Conservation (phyloP, 2,797 vertebrate genomes). For the Catostomus latipinnis region DNA sequence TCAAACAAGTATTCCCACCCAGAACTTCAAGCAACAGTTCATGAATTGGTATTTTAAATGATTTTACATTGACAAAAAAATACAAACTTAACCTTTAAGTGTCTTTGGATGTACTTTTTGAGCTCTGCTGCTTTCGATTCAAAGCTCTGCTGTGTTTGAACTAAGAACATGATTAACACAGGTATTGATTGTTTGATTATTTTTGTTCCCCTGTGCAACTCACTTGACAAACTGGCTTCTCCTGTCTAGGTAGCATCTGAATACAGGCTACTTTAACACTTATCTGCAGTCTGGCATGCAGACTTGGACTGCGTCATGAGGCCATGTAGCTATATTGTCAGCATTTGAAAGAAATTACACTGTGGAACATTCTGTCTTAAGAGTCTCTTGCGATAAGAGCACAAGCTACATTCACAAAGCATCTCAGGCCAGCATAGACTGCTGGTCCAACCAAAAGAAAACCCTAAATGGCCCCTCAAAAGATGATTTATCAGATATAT, state of each 20-base stretch:
- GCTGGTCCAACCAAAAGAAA: not conserved
- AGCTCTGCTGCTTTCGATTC: too few relatives aligned
- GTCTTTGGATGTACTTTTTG: too few relatives aligned
- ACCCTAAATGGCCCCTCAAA: not conserved
- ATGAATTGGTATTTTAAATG: too few relatives aligned
- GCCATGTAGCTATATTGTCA: constrained; percentile 22
- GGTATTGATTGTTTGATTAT: not conserved
- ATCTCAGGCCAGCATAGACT: not conserved
- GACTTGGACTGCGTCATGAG: constrained; percentile 10
- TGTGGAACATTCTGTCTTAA: constrained; percentile 47
- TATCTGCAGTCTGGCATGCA: constrained; percentile 35
- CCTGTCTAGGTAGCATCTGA: constrained; percentile 6
- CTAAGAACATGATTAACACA: not conserved
- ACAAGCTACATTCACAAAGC: constrained; percentile 39
- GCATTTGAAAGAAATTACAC: constrained; percentile 35
- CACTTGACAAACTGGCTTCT: not conserved
- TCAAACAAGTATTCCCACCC: too few relatives aligned
- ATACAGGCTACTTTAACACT: constrained; percentile 10
- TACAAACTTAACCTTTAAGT: too few relatives aligned
- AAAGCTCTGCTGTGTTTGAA: not conserved
- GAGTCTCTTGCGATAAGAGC: constrained; percentile 48
- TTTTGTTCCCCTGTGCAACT: not conserved
- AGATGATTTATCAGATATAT: too few relatives aligned
- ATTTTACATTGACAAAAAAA: too few relatives aligned
- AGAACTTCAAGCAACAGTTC: too few relatives aligned